phyloP scores from a whole-genome alignment of 1,140 invertebrate species.

The Drosophila watanabei region DNA sequence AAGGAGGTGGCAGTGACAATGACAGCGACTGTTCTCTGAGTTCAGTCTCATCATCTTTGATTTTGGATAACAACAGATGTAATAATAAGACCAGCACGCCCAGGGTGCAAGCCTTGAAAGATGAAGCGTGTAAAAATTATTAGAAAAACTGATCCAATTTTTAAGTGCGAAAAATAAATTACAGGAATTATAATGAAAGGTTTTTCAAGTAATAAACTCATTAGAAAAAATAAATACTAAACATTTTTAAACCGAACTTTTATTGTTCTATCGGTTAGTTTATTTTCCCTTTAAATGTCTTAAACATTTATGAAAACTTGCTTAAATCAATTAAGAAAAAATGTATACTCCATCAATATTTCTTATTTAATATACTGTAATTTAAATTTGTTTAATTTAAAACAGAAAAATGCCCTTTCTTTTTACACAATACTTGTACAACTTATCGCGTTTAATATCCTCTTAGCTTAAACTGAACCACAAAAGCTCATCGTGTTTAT shows the following conservation, averaged over 20 bases:
- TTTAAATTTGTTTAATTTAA: not conserved
- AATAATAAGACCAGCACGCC: not conserved
- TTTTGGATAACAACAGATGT: rapidly evolving
- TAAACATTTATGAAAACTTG: not conserved
- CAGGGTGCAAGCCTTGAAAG: not conserved
- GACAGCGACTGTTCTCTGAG: not conserved
- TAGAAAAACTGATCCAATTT: not conserved
- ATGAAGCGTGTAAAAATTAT: not conserved
- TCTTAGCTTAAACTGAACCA: not conserved
- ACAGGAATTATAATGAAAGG: not conserved
- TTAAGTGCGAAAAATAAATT: not conserved
- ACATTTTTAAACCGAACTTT: not conserved
- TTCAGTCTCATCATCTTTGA: not conserved
- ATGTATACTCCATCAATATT: not conserved
- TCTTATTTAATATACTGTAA: not conserved
- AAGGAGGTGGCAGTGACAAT: not conserved
- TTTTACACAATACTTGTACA: not conserved
- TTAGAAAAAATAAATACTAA: not conserved
- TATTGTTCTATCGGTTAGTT: not conserved
- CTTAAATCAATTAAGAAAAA: not conserved
- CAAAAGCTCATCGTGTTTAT: not conserved
- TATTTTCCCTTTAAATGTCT: not conserved
- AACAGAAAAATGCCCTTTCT: not conserved
- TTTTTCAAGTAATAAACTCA: not conserved
- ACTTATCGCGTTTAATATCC: not conserved